Evolutionary conservation across 2,888 invertebrate species (phyloP), one percentile per base, ranked within the genome.

Genomic region (Xanthia icteritia): DNA sequence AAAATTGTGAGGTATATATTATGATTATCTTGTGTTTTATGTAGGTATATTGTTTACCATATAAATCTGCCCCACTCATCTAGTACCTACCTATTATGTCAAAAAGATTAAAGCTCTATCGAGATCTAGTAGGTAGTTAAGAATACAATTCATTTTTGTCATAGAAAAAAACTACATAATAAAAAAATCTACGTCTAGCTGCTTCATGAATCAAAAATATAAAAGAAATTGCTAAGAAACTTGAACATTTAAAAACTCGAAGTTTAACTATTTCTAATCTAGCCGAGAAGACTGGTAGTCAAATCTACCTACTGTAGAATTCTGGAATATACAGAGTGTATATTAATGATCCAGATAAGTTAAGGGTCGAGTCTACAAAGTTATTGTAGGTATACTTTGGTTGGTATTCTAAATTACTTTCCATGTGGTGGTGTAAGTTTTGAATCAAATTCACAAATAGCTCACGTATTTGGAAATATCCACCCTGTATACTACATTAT

Each of bases 91-190:
- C 77, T 79, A 77, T 65, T 58, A 66, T 73, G 69, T 74, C 73
- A 87, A 85, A 75, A 72, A 75, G 66, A 73, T 85, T 85, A 87
- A 87, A 87, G 88, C 86, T 87, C 85, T 87, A 81, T 85, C 73
- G 84, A 84, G 87, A 84, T 84, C 81, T 76, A 84, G 73, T 79
- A 83, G 56, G 87, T 84, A 78, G 64, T 74, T 69, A 73, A 65
- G 72, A 86, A 86, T 84, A 68, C 31, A 79, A 67, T 58, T 60
- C 6, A 42, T 73, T 69, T 64, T 70, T 64, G 51, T 68, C 27
- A 61, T 74, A 64, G 51, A 83, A 83, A 71, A 77, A 51, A 39
- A 17, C 58, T 70, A 69, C 36, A 3, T 54, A 64, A 51, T 56
- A 45, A 63, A 74, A 75, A 63, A 63, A 39, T 27, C 69, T 71